Evolutionary conservation across 92 coral and sea anemone species (phyloP).

Genomic region (Parazoanthus swiftii): DNA sequence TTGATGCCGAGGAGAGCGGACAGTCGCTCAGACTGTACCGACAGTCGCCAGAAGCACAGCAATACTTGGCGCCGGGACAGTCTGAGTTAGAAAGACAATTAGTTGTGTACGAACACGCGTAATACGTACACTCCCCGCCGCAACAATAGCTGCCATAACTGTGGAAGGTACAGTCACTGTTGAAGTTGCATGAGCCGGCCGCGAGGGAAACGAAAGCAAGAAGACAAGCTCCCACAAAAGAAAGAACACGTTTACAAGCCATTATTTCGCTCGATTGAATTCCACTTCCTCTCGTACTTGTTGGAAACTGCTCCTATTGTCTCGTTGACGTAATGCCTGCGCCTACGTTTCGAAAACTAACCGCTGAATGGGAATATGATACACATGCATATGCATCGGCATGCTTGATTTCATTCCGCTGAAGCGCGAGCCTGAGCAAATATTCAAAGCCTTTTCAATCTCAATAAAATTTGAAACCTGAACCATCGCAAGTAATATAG

Average conservation of each 20-base stretch:
- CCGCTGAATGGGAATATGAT: no score
- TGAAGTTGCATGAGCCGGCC: background rate
- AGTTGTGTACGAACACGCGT: slow-evolving; percentile 10
- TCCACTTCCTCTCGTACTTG: background rate
- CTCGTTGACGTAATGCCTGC: background rate
- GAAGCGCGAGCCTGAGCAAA: no score
- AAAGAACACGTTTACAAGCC: background rate
- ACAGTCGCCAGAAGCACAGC: slow-evolving; percentile 33
- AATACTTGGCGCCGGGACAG: background rate
- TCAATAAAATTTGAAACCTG: no score
- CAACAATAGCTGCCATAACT: background rate
- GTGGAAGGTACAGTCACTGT: background rate
- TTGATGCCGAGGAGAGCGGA: background rate
- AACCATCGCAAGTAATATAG: no score
- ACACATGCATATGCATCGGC: no score
- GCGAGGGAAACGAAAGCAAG: background rate
- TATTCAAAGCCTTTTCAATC: no score
- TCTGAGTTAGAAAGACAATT: background rate
- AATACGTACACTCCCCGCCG: background rate
- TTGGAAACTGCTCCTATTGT: background rate
- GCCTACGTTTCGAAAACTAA: background rate
- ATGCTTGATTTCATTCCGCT: no score
- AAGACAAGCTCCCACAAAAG: background rate
- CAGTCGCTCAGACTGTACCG: background rate
- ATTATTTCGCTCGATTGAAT: background rate